Evolutionary conservation across 2,888 invertebrate genomes (phyloP).

Genomic region (Machimus atricapillus): DNA sequence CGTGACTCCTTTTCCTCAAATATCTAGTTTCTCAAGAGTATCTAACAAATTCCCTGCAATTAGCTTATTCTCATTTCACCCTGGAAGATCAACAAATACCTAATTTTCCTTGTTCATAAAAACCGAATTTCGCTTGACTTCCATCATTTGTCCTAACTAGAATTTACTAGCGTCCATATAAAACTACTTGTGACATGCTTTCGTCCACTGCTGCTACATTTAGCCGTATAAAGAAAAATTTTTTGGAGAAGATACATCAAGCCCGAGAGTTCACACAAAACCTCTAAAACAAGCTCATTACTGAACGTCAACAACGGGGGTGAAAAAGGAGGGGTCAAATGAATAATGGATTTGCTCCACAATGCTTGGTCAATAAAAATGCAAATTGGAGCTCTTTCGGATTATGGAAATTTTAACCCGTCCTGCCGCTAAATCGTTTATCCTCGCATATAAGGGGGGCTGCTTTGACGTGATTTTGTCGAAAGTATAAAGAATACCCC

Average conservation of each 20-base stretch:
- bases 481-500: not conserved
- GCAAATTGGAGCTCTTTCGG: not conserved
- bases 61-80: not conserved
- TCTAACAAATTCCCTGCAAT: not conserved
- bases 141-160: not conserved
- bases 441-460: not conserved
- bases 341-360: not conserved
- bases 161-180: not conserved
- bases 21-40: not conserved
- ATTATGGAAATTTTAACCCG: not conserved
- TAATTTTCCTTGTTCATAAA: not conserved
- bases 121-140: not conserved
- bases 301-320: not conserved
- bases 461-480: not conserved
- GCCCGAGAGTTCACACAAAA: not conserved
- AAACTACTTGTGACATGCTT: not conserved
- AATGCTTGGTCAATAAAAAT: not conserved
- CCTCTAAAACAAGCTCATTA: not conserved
- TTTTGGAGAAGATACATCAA: not conserved
- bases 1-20: not conserved
- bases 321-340: not conserved
- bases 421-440: not conserved
- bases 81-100: not conserved
- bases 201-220: not conserved
- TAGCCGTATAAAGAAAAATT: not conserved